Conservation (phyloP, 1,140 invertebrate species). For the Bombus vancouverensis region DNA sequence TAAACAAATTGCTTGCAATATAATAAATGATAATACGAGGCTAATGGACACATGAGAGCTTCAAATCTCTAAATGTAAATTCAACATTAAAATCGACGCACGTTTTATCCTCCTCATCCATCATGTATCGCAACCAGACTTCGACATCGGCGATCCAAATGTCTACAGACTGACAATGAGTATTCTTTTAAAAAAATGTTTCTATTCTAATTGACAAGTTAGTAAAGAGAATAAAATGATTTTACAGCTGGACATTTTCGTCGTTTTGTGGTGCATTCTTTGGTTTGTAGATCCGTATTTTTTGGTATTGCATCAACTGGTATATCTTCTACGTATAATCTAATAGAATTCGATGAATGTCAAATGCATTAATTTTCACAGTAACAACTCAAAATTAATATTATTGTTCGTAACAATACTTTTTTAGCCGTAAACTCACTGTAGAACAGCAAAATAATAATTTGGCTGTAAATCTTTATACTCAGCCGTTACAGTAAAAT, state of each 20-base stretch:
- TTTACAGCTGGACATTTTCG: constrained; percentile 56
- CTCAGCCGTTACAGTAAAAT: constrained; percentile 53
- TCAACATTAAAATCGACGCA: neutral
- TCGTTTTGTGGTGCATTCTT: constrained; percentile 26
- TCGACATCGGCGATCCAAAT: constrained; percentile 54
- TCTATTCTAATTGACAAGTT: no score
- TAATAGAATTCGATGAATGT: constrained; percentile 25
- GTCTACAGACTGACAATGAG: constrained; percentile 53
- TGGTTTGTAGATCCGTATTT: constrained; percentile 12
- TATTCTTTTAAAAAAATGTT: neutral
- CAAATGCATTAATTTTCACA: neutral
- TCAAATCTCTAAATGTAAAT: neutral
- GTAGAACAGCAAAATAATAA: constrained; percentile 56
- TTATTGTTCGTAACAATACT: neutral
- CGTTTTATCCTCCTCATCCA: neutral
- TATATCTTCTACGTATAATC: constrained; percentile 67
- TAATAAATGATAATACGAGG: neutral
- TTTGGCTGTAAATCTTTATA: constrained; percentile 30
- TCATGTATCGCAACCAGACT: constrained; percentile 27
- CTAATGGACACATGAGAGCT: neutral
- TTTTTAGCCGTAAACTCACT: constrained; percentile 33
- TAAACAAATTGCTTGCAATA: neutral
- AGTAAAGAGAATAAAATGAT: constrained; percentile 9
- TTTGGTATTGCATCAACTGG: constrained; percentile 55
- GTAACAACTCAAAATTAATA: neutral